Conservation (phyloP, 2,113 vertebrate species). For the Laterallus jamaicensis region DNA sequence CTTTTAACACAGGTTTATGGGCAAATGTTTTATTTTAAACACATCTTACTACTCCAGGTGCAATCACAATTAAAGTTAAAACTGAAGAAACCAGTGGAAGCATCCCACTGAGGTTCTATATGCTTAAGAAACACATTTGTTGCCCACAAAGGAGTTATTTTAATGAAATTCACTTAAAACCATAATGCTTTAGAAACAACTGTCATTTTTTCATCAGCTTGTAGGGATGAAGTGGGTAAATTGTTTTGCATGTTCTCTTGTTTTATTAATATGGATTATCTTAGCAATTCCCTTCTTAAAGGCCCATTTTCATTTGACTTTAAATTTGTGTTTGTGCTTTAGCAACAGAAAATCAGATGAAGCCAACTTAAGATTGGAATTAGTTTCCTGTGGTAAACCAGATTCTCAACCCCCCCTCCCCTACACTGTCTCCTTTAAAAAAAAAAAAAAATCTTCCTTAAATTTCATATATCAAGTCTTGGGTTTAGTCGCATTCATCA, state of each 20-base stretch:
- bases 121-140: not conserved
- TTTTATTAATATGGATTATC: conserved; percentile 13
- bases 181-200: not conserved
- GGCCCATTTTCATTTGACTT: not conserved
- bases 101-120: not conserved
- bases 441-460: not conserved
- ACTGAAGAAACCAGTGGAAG: not conserved
- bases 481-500: not conserved
- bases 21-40: not conserved
- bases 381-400: not conserved
- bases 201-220: not conserved
- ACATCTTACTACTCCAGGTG: not conserved
- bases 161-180: not conserved
- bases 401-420: not conserved
- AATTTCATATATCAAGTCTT: not conserved
- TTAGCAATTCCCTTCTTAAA: not conserved
- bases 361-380: not conserved
- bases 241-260: not conserved
- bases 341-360: not conserved
- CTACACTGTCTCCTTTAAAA: not conserved
- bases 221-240: not conserved
- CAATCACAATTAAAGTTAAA: not conserved
- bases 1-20: not conserved
- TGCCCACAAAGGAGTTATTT: not conserved
- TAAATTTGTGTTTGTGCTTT: not conserved